phyloP scores from a whole-genome alignment of 2,113 vertebrate genomes.

The Chionodraco myersi region DNA sequence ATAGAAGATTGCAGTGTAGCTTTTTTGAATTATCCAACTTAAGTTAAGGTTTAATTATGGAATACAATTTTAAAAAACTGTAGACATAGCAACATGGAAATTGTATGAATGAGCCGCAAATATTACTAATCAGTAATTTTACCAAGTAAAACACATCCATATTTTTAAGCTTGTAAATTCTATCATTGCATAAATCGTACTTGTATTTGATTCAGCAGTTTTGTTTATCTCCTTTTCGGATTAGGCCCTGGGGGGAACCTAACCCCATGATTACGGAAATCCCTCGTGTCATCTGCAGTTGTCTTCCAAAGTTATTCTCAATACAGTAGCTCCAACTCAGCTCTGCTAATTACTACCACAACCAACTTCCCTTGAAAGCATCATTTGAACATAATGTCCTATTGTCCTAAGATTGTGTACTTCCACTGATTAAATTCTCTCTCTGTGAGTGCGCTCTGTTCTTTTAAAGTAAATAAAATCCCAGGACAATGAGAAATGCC shows the following conservation, averaged over 20 bases:
- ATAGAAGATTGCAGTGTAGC: too few relatives aligned
- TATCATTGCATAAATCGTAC: conserved; percentile 58
- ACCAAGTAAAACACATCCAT: neutral
- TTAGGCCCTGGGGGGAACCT: conserved; percentile 73
- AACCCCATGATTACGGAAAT: conserved; percentile 76
- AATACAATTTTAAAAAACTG: neutral
- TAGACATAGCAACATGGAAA: neutral
- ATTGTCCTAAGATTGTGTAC: conserved; percentile 74
- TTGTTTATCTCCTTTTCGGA: conserved; percentile 79
- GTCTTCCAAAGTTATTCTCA: conserved; percentile 78
- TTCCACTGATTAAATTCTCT: conserved; percentile 70
- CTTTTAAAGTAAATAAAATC: conserved; percentile 75
- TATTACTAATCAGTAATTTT: neutral
- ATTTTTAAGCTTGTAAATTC: conserved; percentile 40
- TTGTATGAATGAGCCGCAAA: conserved; percentile 3
- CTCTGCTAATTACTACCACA: conserved; percentile 75
- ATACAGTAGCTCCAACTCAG: conserved; percentile 63
- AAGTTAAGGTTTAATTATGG: conserved; percentile 8
- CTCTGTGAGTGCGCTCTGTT: conserved; percentile 64
- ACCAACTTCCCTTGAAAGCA: conserved; percentile 73
- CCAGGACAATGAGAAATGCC: conserved; percentile 74
- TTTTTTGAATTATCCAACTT: conserved; percentile 5
- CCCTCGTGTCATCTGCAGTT: conserved; percentile 76
- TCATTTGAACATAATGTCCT: conserved; percentile 69
- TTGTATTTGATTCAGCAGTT: conserved; percentile 77